These are phyloP conservation scores for Limonius californicus DNA, from an alignment of 1,140 invertebrate species.

Conservation along the genomic window DNA sequence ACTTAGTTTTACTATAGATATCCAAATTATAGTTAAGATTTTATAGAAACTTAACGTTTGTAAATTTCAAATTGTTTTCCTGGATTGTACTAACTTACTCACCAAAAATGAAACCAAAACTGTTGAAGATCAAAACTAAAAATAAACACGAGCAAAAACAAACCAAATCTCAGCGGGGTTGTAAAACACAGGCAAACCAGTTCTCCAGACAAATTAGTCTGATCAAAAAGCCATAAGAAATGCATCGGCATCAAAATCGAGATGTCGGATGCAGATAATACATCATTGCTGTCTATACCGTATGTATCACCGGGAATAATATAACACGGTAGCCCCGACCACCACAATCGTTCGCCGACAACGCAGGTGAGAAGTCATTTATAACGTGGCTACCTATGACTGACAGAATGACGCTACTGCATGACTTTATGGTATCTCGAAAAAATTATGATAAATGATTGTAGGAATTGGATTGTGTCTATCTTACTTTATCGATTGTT, in stretches of 20 bases:
- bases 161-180: too few species aligned
- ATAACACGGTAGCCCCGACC: conserved; percentile 18
- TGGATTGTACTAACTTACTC: too few species aligned
- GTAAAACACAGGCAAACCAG: too few species aligned
- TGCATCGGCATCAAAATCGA: not conserved
- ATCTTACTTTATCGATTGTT: conserved; percentile 1
- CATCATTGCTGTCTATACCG: not conserved
- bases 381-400: conserved; percentile 17
- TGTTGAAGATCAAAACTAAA: too few species aligned
- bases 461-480: not conserved
- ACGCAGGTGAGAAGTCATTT: conserved; percentile 7
- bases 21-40: too few species aligned
- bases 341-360: not conserved
- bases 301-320: conserved; percentile 29
- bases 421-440: conserved; percentile 8
- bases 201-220: too few species aligned
- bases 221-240: not conserved
- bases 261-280: not conserved
- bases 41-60: too few species aligned
- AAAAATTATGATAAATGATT: conserved; percentile 16
- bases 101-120: too few species aligned
- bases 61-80: too few species aligned
- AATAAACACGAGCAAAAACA: too few species aligned
- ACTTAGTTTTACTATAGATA: too few species aligned
- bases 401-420: conserved; percentile 17